Conservation (phyloP, 2,888 invertebrate species). For the Allacma fusca region DNA sequence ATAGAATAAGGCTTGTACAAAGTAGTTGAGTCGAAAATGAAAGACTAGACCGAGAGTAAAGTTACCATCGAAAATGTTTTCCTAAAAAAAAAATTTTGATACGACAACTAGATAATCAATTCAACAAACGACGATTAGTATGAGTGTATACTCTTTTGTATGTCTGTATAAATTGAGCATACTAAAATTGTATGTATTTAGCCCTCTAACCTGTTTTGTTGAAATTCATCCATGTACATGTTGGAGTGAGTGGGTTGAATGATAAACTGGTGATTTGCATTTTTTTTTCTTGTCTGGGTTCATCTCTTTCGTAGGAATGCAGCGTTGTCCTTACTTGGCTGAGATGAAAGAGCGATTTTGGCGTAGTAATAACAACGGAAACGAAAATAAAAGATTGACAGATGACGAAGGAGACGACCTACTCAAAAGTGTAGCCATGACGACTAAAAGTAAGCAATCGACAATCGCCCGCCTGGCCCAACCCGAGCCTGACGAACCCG, state of each 20-base stretch:
- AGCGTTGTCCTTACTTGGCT: slow-evolving; percentile 62
- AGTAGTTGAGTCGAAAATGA: not conserved
- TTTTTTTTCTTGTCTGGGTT: slow-evolving; percentile 28
- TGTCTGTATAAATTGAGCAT: not conserved
- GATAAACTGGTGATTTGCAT: slow-evolving; percentile 19
- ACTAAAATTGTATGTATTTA: not conserved
- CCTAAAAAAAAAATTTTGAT: not conserved
- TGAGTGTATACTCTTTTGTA: not conserved
- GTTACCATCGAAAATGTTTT: not conserved
- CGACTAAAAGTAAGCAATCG: slow-evolving; percentile 61
- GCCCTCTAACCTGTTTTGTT: not conserved
- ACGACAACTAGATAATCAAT: not conserved
- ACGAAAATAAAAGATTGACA: slow-evolving; percentile 57
- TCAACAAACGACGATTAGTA: not conserved
- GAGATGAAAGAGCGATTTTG: slow-evolving; percentile 62
- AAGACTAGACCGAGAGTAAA: not conserved
- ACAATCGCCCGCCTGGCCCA: slow-evolving; percentile 62
- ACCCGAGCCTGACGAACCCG: slow-evolving; percentile 61
- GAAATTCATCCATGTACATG: not conserved
- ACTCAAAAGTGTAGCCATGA: slow-evolving; percentile 62
- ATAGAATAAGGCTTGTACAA: too few relatives aligned
- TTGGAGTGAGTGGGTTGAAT: slow-evolving; percentile 23
- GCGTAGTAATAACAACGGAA: slow-evolving; percentile 60
- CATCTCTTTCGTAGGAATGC: slow-evolving; percentile 59
- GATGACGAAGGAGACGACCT: slow-evolving; percentile 62